These are phyloP conservation scores for Arenaria interpres DNA, from an alignment of 2,113 vertebrate species.

Conservation along the genomic window DNA sequence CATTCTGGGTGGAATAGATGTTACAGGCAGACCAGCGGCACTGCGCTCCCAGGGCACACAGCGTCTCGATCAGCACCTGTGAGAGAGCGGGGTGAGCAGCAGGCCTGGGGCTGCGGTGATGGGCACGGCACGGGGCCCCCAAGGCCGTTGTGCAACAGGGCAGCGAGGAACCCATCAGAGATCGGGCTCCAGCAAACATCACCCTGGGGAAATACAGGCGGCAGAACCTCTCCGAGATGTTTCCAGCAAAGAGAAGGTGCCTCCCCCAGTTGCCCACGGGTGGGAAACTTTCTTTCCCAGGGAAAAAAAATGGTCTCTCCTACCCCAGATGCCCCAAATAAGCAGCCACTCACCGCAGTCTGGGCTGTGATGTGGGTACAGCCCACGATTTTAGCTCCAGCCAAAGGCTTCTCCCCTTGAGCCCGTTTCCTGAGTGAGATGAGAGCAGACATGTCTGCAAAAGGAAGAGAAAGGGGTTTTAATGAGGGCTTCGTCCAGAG, in stretches of 20 bases:
- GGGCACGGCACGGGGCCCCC: not conserved
- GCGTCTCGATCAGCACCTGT: constrained; percentile 95
- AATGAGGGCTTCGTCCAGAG: not conserved
- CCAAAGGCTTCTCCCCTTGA: constrained; percentile 96
- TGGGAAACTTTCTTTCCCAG: not conserved
- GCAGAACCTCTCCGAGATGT: not conserved
- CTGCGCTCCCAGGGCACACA: constrained; percentile 94
- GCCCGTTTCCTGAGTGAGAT: constrained; percentile 97
- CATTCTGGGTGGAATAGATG: constrained; percentile 98
- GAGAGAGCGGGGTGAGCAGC: not conserved
- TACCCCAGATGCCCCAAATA: not conserved
- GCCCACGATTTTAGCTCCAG: constrained; percentile 96
- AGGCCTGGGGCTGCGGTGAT: not conserved
- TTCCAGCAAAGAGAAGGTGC: not conserved
- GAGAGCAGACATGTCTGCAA: constrained; percentile 96
- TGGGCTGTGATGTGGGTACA: constrained; percentile 98
- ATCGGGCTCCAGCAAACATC: not conserved
- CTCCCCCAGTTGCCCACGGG: not conserved
- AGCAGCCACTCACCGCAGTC: constrained; percentile 85
- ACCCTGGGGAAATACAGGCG: not conserved
- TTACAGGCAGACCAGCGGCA: constrained; percentile 99
- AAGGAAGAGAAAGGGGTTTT: constrained; percentile 58
- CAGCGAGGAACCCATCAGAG: not conserved
- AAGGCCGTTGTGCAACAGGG: rapidly evolving
- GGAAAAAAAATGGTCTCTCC: not conserved